These are phyloP conservation scores for Xiphorhynchus elegans DNA, from an alignment of 2,113 vertebrate genomes.

Conservation along the genomic window DNA sequence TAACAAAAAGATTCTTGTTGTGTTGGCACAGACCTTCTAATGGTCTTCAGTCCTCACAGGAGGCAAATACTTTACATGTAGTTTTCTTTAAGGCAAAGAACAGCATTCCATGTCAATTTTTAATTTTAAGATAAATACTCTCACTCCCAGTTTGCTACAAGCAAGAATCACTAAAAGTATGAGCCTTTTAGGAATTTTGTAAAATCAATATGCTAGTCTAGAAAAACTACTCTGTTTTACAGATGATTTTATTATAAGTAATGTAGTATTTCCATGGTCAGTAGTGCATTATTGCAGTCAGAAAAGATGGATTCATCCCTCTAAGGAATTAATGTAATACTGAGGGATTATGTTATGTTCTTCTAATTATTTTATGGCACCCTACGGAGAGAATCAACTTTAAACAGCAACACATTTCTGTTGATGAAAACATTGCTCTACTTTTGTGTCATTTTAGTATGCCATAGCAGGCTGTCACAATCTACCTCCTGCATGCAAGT, in stretches of 20 bases:
- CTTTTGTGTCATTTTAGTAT: neutral
- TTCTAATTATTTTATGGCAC: conserved; percentile 45
- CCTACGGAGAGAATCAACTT: neutral
- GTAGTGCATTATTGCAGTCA: neutral
- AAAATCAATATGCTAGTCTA: neutral
- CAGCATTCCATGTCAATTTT: neutral
- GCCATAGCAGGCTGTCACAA: neutral
- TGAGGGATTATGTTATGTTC: conserved; percentile 6
- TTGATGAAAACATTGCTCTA: conserved; percentile 10
- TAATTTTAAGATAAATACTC: conserved; percentile 10
- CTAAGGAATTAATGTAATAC: conserved; percentile 22
- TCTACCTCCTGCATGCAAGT: neutral
- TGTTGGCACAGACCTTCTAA: neutral
- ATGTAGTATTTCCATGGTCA: neutral
- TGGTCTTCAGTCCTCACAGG: neutral
- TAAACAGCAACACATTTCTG: neutral
- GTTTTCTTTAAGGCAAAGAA: neutral
- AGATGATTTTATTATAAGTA: neutral
- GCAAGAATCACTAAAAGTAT: neutral
- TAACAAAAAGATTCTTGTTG: neutral
- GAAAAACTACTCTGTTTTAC: neutral
- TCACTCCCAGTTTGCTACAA: neutral
- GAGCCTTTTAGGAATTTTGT: neutral
- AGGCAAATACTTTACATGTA: neutral
- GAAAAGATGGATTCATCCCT: conserved; percentile 10